phyloP scores from a whole-genome alignment of 2,113 vertebrate genomes.

The Epinephelus lanceolatus region DNA sequence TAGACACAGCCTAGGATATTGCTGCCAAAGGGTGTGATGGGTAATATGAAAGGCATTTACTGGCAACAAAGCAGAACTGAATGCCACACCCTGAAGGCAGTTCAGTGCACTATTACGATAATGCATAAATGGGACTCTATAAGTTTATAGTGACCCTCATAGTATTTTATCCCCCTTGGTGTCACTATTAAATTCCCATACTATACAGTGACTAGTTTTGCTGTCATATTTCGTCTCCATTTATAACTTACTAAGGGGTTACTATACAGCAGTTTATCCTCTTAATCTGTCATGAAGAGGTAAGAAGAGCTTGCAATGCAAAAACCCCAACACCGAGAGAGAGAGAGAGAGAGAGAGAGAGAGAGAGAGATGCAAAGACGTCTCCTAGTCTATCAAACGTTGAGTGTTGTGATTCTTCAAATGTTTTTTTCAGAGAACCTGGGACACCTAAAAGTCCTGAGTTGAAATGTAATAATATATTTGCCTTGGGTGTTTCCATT shows the following conservation, averaged over 20 bases:
- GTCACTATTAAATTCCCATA: constrained; percentile 9
- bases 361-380: no score
- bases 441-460: no score
- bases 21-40: background rate
- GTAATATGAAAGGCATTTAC: constrained; percentile 21
- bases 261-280: constrained; percentile 5
- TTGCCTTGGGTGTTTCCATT: no score
- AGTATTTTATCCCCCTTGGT: background rate
- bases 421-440: no score
- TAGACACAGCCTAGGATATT: background rate
- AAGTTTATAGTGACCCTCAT: constrained; percentile 18
- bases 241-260: background rate
- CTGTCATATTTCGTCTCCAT: constrained; percentile 8
- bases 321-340: no score
- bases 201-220: background rate
- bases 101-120: constrained; percentile 1
- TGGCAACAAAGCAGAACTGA: constrained; percentile 11
- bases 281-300: constrained; percentile 26
- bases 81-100: background rate
- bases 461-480: no score
- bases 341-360: no score
- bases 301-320: background rate
- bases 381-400: no score
- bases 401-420: no score
- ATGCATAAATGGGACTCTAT: constrained; percentile 1